Conservation (phyloP, 2,888 invertebrate species). For the Torymus aiolomorphi region DNA sequence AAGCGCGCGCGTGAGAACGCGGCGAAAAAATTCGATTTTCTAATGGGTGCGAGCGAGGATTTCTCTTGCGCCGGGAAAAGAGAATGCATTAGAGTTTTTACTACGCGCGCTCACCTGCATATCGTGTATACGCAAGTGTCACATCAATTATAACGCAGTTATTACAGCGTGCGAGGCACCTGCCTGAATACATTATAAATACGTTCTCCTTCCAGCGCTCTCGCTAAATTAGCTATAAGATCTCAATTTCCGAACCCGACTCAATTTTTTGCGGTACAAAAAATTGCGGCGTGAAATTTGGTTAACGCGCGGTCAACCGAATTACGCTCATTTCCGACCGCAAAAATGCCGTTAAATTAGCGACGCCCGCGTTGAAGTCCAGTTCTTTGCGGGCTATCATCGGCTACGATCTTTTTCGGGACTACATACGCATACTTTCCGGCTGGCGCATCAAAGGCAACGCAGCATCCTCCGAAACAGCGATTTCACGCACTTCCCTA, state of each 20-base stretch:
- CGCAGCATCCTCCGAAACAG: not conserved
- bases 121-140: not conserved
- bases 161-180: too few species aligned
- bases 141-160: not conserved
- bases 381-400: not conserved
- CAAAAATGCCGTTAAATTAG: conserved; percentile 3
- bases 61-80: conserved; percentile 4
- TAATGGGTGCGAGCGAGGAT: not conserved
- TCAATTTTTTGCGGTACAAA: too few species aligned
- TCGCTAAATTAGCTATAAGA: too few species aligned
- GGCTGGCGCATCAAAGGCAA: not conserved
- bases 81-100: not conserved
- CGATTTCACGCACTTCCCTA: not conserved
- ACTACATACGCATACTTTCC: too few species aligned
- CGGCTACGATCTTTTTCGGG: too few species aligned
- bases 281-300: conserved; percentile 11
- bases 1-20: not conserved
- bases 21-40: conserved; percentile 8
- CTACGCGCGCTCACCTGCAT: too few species aligned
- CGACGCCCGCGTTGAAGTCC: not conserved
- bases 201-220: too few species aligned
- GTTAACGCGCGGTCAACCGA: conserved; percentile 10
- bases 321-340: not conserved
- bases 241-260: too few species aligned
- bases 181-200: too few species aligned